phyloP scores from a whole-genome alignment of 2,888 invertebrate species.

The Macaria notata region DNA sequence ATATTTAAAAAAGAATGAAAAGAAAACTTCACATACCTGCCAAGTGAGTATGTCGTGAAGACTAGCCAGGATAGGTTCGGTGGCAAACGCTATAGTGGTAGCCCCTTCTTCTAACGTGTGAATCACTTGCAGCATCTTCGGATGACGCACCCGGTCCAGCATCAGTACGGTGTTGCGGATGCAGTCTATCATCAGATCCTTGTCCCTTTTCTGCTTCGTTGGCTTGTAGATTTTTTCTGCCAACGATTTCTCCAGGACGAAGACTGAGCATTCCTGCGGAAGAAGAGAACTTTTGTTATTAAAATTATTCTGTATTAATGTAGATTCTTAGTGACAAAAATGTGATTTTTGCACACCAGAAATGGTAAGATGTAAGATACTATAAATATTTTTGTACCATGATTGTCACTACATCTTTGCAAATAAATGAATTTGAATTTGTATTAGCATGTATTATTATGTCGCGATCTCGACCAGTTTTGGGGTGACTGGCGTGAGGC shows the following conservation, averaged over 20 bases:
- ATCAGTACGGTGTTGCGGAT: conserved; percentile 90
- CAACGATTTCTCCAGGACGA: conserved; percentile 95
- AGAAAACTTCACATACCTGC: conserved; percentile 81
- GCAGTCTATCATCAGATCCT: conserved; percentile 94
- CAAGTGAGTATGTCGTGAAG: conserved; percentile 94
- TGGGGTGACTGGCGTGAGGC: too few relatives aligned
- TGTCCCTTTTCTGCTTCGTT: conserved; percentile 80
- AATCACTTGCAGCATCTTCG: conserved; percentile 88
- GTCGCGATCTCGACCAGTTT: too few relatives aligned
- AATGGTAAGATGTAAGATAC: too few relatives aligned
- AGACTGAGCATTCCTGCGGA: conserved; percentile 94
- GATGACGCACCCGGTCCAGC: conserved; percentile 92
- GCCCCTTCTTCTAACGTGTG: conserved; percentile 91
- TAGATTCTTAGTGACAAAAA: too few relatives aligned
- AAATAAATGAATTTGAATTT: too few relatives aligned
- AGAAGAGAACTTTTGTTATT: conserved; percentile 7
- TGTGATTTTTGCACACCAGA: too few relatives aligned
- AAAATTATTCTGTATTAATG: background rate
- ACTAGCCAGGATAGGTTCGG: conserved; percentile 94
- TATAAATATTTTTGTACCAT: too few relatives aligned
- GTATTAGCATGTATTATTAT: too few relatives aligned
- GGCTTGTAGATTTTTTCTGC: conserved; percentile 97
- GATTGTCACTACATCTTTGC: too few relatives aligned
- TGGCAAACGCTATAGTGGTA: conserved; percentile 96
- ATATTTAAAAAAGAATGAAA: too few relatives aligned